These are phyloP conservation scores for Nomada fucata DNA, from an alignment of 2,888 invertebrate species.

Conservation along the genomic window DNA sequence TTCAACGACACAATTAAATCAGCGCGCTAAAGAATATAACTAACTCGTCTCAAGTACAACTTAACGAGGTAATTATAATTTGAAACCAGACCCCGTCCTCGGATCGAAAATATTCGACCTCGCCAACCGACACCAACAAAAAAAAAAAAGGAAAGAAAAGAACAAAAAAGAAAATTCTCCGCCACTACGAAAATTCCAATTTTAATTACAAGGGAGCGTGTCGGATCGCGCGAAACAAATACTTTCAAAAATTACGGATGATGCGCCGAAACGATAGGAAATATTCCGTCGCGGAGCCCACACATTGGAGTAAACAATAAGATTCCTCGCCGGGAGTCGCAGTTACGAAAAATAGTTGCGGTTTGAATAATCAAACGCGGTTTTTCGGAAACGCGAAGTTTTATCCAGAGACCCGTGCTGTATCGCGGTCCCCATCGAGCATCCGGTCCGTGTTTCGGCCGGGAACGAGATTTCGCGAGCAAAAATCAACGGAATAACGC, in stretches of 20 bases:
- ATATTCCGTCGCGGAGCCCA: neutral
- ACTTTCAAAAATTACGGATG: neutral
- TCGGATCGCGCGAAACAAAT: neutral
- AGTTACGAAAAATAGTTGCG: neutral
- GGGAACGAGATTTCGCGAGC: neutral
- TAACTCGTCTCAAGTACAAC: conserved; percentile 2
- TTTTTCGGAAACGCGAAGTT: neutral
- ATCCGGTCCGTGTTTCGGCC: neutral
- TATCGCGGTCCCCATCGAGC: neutral
- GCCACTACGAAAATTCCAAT: neutral
- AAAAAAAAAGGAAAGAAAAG: neutral
- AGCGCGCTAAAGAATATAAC: neutral
- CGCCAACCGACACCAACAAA: neutral
- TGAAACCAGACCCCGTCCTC: neutral
- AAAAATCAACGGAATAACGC: neutral
- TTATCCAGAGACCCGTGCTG: neutral
- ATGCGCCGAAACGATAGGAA: neutral
- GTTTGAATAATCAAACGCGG: neutral
- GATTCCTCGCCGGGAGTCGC: neutral
- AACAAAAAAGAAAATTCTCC: neutral
- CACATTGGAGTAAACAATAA: neutral
- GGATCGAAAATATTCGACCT: conserved; percentile 11
- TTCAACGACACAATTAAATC: conserved; percentile 14
- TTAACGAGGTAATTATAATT: conserved; percentile 23
- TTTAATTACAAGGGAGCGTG: neutral